Evolutionary conservation across 1,140 invertebrate species (phyloP).

Genomic region (Lepidurus apus): DNA sequence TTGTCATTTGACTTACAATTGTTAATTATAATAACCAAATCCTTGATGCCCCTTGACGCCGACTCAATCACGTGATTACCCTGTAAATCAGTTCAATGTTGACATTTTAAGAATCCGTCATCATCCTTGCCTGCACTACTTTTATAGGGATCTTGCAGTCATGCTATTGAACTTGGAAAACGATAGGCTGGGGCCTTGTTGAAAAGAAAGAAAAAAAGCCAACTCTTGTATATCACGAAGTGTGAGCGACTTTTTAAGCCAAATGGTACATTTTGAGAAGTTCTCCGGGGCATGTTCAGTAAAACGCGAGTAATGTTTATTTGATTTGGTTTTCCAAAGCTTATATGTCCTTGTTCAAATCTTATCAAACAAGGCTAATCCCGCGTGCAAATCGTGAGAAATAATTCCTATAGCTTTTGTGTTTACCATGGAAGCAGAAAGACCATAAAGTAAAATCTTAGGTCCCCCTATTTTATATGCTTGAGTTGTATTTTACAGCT

Average conservation of each 20-base stretch:
- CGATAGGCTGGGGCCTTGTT: not conserved
- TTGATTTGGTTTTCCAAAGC: too few species aligned
- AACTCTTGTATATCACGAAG: too few species aligned
- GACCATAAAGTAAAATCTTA: not conserved
- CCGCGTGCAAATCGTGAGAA: too few species aligned
- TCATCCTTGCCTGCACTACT: not conserved
- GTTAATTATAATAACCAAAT: not conserved
- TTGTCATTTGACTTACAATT: conserved; percentile 6
- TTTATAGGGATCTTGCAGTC: not conserved
- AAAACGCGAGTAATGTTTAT: too few species aligned
- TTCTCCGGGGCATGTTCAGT: too few species aligned
- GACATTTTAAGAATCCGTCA: not conserved
- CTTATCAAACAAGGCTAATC: too few species aligned
- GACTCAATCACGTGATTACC: not conserved
- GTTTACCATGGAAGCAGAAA: not conserved
- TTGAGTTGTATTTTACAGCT: not conserved
- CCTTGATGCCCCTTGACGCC: not conserved
- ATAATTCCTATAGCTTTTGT: not conserved
- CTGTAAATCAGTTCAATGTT: not conserved
- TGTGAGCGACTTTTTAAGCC: too few species aligned
- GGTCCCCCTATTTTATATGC: not conserved
- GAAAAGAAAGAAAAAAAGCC: not conserved
- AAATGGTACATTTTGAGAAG: too few species aligned
- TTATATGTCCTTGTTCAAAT: too few species aligned
- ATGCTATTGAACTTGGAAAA: not conserved